phyloP scores from a whole-genome alignment of 2,888 invertebrate species.

The Mythimna loreyi region DNA sequence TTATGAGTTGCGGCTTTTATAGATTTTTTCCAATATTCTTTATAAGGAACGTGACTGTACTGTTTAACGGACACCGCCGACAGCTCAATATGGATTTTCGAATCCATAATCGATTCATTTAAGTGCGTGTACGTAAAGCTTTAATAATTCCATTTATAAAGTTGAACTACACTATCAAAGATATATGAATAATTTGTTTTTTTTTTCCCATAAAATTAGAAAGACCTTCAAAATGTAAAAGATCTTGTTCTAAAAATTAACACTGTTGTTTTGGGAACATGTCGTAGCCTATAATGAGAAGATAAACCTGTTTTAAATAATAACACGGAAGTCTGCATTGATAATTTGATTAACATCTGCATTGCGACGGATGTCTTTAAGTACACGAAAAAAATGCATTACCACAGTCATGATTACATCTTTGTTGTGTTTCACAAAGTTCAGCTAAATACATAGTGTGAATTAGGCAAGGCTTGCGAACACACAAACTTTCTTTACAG shows the following conservation, averaged over 20 bases:
- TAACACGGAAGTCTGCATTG: slow-evolving; percentile 84
- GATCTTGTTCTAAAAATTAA: slow-evolving; percentile 45
- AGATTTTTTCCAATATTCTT: slow-evolving; percentile 81
- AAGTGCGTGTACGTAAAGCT: slow-evolving; percentile 63
- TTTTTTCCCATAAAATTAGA: no score
- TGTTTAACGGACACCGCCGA: slow-evolving; percentile 80
- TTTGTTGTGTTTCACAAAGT: slow-evolving; percentile 88
- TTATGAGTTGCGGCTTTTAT: slow-evolving; percentile 84
- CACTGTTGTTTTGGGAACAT: slow-evolving; percentile 47
- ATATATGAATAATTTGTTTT: slow-evolving; percentile 34
- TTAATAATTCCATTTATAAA: slow-evolving; percentile 66
- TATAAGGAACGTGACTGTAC: slow-evolving; percentile 83
- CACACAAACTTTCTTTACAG: slow-evolving; percentile 60
- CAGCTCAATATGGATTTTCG: slow-evolving; percentile 80
- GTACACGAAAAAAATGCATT: slow-evolving; percentile 87
- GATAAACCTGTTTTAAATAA: slow-evolving; percentile 83
- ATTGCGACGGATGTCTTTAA: slow-evolving; percentile 79
- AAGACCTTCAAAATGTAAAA: no score
- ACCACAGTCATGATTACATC: slow-evolving; percentile 86
- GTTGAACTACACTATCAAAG: slow-evolving; percentile 23
- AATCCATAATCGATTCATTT: slow-evolving; percentile 80
- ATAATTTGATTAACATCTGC: slow-evolving; percentile 87
- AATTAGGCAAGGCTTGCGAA: slow-evolving; percentile 82
- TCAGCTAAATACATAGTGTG: slow-evolving; percentile 88
- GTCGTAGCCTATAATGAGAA: slow-evolving; percentile 47